phyloP scores from a whole-genome alignment of 2,113 vertebrate species.

The Orientallactaga bullata region DNA sequence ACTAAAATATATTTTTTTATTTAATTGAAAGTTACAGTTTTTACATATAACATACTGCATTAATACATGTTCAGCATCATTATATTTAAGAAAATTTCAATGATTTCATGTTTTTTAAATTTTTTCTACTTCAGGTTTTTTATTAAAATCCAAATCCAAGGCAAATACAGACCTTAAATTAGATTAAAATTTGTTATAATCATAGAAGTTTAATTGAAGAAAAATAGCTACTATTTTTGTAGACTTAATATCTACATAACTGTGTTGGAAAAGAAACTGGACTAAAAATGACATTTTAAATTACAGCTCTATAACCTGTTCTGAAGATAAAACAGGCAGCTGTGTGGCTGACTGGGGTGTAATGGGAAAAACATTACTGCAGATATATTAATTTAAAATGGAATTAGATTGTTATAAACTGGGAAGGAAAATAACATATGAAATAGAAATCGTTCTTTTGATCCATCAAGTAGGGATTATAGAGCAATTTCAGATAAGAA shows the following conservation, averaged over 20 bases:
- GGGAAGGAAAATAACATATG: constrained; percentile 44
- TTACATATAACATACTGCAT: neutral
- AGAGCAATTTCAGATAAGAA: constrained; percentile 72
- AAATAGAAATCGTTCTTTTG: constrained; percentile 72
- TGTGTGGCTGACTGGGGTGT: neutral
- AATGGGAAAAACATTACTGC: constrained; percentile 65
- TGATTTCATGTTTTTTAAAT: neutral
- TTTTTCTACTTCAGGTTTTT: constrained; percentile 42
- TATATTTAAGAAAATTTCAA: constrained; percentile 20
- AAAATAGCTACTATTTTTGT: constrained; percentile 8
- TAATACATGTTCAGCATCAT: neutral
- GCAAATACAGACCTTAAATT: constrained; percentile 6
- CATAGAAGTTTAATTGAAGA: neutral
- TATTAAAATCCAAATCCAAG: constrained; percentile 1
- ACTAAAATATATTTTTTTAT: neutral
- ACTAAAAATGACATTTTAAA: constrained; percentile 57
- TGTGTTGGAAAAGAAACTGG: neutral
- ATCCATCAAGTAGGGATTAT: constrained; percentile 56
- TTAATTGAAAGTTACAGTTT: constrained; percentile 29
- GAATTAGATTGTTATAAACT: constrained; percentile 65
- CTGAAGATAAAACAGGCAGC: constrained; percentile 11
- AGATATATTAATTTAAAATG: constrained; percentile 62
- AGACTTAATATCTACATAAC: constrained; percentile 16
- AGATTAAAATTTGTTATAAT: constrained; percentile 45
- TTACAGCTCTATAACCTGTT: constrained; percentile 43